Evolutionary conservation across 1,140 invertebrate species (phyloP).

Genomic region (Drosophila tani): DNA sequence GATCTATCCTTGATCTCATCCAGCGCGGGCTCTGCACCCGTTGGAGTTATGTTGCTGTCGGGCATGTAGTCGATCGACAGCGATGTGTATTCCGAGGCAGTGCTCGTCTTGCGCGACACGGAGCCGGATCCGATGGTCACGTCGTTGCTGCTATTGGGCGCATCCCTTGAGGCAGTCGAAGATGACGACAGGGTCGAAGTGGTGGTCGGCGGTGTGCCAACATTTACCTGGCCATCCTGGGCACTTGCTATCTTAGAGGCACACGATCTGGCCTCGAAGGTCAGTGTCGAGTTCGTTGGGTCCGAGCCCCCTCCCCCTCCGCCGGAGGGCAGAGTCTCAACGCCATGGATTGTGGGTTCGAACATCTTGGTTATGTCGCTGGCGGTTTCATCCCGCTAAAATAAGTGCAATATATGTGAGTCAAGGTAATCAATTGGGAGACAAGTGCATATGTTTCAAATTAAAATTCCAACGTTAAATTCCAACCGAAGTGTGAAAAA

Average conservation of each 20-base stretch:
- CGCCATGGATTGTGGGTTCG: constrained; percentile 69
- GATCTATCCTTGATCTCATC: constrained; percentile 51
- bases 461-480: constrained; percentile 18
- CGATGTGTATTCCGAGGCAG: constrained; percentile 85
- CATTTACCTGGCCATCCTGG: constrained; percentile 37
- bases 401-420: constrained; percentile 31
- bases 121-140: constrained; percentile 86
- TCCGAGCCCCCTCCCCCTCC: constrained; percentile 41
- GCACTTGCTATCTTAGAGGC: constrained; percentile 37
- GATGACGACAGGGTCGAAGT: constrained; percentile 77
- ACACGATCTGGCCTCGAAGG: constrained; percentile 47
- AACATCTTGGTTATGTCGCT: constrained; percentile 84
- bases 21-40: constrained; percentile 55
- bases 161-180: constrained; percentile 68
- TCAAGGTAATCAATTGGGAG: constrained; percentile 14
- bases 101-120: constrained; percentile 86
- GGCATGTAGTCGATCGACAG: constrained; percentile 86
- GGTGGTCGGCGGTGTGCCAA: constrained; percentile 67
- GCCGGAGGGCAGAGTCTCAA: constrained; percentile 48
- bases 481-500: constrained; percentile 21
- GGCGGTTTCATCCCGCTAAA: constrained; percentile 85
- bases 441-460: constrained; percentile 20
- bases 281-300: constrained; percentile 17
- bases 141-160: constrained; percentile 81
- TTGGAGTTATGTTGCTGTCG: constrained; percentile 85